Evolutionary conservation across 2,113 vertebrate species (phyloP), one percentile per base, ranked within the genome.

Genomic region (Macrotus californicus): DNA sequence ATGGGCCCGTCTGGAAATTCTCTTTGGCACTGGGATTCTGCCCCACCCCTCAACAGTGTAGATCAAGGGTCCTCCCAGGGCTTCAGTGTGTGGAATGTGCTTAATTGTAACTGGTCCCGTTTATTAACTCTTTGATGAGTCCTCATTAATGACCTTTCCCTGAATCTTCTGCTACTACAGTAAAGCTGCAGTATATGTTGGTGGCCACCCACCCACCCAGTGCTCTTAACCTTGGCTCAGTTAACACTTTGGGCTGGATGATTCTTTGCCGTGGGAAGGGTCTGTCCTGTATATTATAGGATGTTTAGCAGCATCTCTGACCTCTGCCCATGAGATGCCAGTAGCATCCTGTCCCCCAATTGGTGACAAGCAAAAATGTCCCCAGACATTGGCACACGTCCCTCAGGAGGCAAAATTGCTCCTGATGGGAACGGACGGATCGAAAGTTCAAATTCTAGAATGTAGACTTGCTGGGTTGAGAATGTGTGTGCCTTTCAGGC

Each of bases 41-140:
- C 34, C 2, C 1, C 8, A 0, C 6, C 26, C 2, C 36, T 16
- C 5, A 5, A 34, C 34, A 29, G 0, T 43, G 1, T 34, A 15
- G 11, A 34, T 43, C 29, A 39, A 36, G 22, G n/a, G 21, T 87
- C 48, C 10, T 22, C 34, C 13, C 41, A 39, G 72, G 39, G 21
- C 80, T 91, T 46, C 10, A 9, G 46, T 5, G 4, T n/a, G 31
- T 94, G 43, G 54, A 56, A 22, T 50, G 26, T 34, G 34, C 79
- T 46, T 59, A 7, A 22, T 18, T 50, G 3, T 59, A 39, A 69
- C 50, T n/a, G 16, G 15, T 29, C 34, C 72, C 59, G 13, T 31
- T 36, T 46, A 13, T 70, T 31, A 73, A 43, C 52, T 81, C 11
- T 48, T 36, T 64, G 56, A 14, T 15, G 16, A 5, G 1, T 31